Percentiles rank a stretch among this genome's conserved stretches.
Conservation (phyloP, 1,140 invertebrate genomes). For the Contarinia nasturtii region DNA sequence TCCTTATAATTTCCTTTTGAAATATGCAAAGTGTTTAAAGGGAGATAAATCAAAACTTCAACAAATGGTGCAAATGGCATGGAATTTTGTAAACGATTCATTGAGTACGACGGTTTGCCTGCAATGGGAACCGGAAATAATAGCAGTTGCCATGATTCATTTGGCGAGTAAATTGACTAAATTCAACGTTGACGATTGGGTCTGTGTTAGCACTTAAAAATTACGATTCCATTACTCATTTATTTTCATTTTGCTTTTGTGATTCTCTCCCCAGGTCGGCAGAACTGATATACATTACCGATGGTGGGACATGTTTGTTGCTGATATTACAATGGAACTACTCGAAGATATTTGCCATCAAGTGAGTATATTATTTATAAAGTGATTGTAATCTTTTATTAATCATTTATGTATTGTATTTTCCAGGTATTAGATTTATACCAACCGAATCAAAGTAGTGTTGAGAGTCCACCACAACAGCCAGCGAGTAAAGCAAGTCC, state of each 20-base stretch:
- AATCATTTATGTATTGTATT: no score
- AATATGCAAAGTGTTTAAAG: slow-evolving; percentile 94
- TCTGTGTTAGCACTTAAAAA: no score
- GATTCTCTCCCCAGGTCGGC: no score
- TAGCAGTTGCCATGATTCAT: slow-evolving; percentile 94
- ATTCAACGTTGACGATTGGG: slow-evolving; percentile 89
- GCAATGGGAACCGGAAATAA: slow-evolving; percentile 98
- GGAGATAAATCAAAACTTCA: slow-evolving; percentile 83
- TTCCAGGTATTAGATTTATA: slow-evolving; percentile 49
- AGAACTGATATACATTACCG: slow-evolving; percentile 67
- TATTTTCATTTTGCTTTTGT: no score
- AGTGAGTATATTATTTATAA: slow-evolving; percentile 11
- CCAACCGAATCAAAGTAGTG: slow-evolving; percentile 32
- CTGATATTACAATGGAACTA: slow-evolving; percentile 87
- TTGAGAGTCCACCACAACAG: slow-evolving; percentile 5
- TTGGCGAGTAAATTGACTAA: slow-evolving; percentile 90
- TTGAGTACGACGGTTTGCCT: slow-evolving; percentile 90
- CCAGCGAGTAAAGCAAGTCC: no score
- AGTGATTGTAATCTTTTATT: no score
- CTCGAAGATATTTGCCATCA: slow-evolving; percentile 97
- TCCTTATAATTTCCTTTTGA: slow-evolving; percentile 85
- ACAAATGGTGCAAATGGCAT: slow-evolving; percentile 98
- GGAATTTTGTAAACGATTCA: slow-evolving; percentile 99
- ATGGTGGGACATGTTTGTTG: slow-evolving; percentile 98
- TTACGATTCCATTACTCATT: no score